Evolutionary conservation across 2,888 invertebrate genomes (phyloP).

Genomic region (Mimumesa dahlbomi): DNA sequence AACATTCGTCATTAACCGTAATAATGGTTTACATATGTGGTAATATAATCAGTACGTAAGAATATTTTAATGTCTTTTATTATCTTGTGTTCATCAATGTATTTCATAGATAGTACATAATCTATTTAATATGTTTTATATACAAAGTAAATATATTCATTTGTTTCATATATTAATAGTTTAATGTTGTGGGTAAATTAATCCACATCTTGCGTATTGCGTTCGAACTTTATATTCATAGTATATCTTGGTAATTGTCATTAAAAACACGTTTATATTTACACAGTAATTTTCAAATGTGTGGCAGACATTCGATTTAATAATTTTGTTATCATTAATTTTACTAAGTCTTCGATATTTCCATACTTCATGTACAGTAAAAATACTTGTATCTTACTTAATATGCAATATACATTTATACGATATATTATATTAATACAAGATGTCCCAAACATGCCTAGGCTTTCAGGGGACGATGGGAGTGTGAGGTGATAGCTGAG

Average conservation of each 20-base stretch:
- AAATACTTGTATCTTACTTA: too few species aligned
- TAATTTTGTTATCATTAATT: conserved; percentile 1
- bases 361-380: conserved; percentile 22
- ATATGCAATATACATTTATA: conserved; percentile 42
- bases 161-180: conserved; percentile 40
- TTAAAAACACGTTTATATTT: conserved; percentile 41
- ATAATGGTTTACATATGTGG: conserved; percentile 30
- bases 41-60: conserved; percentile 10
- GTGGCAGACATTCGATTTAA: not conserved
- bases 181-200: not conserved
- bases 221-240: conserved; percentile 1
- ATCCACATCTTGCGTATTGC: not conserved
- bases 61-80: conserved; percentile 14
- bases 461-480: too few species aligned
- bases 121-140: conserved; percentile 27
- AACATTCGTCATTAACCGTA: conserved; percentile 46
- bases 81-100: conserved; percentile 10
- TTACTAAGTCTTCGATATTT: conserved; percentile 6
- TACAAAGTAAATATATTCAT: conserved; percentile 39
- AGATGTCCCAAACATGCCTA: too few species aligned
- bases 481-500: too few species aligned
- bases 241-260: conserved; percentile 14
- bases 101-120: conserved; percentile 9
- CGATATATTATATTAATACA: too few species aligned
- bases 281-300: conserved; percentile 29